phyloP scores from a whole-genome alignment of 1,140 invertebrate species.

The Mactra quadrangularis region DNA sequence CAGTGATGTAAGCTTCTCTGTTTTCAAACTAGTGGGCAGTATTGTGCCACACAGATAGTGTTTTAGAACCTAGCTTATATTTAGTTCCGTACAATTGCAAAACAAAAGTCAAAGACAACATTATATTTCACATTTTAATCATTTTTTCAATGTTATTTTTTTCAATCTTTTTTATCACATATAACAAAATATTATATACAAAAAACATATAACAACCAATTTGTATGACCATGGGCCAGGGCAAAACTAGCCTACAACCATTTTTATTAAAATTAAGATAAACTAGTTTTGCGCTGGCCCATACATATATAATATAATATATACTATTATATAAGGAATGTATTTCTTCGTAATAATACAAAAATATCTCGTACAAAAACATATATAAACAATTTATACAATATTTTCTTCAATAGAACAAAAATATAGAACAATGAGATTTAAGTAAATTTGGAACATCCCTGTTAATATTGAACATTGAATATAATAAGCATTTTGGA shows the following conservation, averaged over 20 bases:
- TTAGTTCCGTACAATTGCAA: no score
- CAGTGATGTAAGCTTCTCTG: no score
- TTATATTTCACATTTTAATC: slow-evolving; percentile 5
- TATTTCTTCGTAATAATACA: neutral
- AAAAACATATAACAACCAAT: slow-evolving; percentile 26
- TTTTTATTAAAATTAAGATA: no score
- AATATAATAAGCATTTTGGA: no score
- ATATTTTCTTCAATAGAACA: neutral
- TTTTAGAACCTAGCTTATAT: no score
- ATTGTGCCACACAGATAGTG: no score
- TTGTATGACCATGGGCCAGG: no score
- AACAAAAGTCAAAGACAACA: neutral
- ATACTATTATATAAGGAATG: slow-evolving; percentile 14
- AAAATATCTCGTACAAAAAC: neutral
- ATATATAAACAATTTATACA: neutral
- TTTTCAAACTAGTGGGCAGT: no score
- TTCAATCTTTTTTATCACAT: slow-evolving; percentile 21
- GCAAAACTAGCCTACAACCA: no score
- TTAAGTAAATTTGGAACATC: neutral
- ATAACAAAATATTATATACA: slow-evolving; percentile 38
- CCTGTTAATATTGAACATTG: neutral
- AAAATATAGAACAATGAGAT: neutral
- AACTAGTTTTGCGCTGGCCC: no score
- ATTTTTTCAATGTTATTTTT: slow-evolving; percentile 17
- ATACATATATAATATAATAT: no score